phyloP scores from a whole-genome alignment of 1,140 invertebrate genomes.

The Saccostrea glomerata region DNA sequence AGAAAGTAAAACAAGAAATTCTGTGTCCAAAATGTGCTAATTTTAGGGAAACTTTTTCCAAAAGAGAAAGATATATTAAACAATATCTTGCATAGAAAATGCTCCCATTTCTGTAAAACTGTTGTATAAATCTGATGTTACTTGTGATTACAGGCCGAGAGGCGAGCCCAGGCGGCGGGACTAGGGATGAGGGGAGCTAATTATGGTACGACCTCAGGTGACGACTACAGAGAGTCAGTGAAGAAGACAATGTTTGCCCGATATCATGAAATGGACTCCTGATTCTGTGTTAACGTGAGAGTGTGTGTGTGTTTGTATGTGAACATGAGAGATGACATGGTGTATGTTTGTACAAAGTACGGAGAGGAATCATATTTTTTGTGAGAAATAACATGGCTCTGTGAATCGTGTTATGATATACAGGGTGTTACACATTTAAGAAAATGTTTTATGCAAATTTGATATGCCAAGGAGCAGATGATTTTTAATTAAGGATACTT shows the following conservation, averaged over 20 bases:
- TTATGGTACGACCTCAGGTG: conserved; percentile 87
- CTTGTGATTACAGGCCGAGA: conserved; percentile 61
- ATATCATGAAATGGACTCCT: conserved; percentile 78
- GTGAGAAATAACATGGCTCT: neutral
- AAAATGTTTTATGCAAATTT: neutral
- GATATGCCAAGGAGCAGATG: neutral
- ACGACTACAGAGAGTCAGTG: conserved; percentile 93
- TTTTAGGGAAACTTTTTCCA: no score
- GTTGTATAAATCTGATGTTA: neutral
- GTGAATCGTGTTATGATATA: neutral
- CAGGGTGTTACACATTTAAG: no score
- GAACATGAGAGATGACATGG: neutral
- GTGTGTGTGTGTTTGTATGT: neutral
- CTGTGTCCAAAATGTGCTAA: no score
- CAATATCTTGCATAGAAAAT: no score
- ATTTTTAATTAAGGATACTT: neutral
- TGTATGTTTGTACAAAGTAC: no score
- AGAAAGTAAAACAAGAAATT: no score
- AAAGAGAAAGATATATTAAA: no score
- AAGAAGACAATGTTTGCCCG: conserved; percentile 89
- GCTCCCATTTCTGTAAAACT: no score
- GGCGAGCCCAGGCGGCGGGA: conserved; percentile 73
- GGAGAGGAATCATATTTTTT: neutral
- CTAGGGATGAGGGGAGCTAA: conserved; percentile 84
- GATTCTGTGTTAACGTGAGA: neutral